Evolutionary conservation across 2,113 vertebrate species (phyloP).

Genomic region (Redunca redunca): DNA sequence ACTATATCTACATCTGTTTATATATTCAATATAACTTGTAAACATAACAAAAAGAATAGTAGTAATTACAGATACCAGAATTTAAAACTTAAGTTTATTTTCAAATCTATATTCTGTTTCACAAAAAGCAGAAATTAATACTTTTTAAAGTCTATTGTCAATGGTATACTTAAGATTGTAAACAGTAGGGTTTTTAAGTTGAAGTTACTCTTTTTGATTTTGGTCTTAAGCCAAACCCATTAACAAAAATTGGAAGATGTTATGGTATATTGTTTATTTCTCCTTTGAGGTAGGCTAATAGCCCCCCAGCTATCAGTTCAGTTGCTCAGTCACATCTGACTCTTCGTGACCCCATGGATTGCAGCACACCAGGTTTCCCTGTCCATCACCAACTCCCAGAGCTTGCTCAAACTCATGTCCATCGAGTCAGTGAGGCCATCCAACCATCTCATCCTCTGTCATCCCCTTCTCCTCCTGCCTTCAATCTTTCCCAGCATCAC

Average conservation of each 20-base stretch:
- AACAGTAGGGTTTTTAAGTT: neutral
- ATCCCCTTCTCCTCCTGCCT: neutral
- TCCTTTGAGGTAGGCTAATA: neutral
- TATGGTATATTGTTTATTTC: neutral
- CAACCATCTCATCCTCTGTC: neutral
- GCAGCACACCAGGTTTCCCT: neutral
- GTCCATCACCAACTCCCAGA: neutral
- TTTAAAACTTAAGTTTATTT: neutral
- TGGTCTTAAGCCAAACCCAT: neutral
- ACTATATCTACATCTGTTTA: neutral
- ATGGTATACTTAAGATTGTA: neutral
- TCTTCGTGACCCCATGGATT: neutral
- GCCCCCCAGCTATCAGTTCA: neutral
- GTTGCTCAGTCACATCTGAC: accelerated
- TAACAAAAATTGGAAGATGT: neutral
- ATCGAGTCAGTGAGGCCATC: neutral
- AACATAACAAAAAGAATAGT: neutral
- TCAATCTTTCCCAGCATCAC: neutral
- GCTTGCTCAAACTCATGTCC: neutral
- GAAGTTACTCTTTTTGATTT: neutral
- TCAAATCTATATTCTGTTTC: neutral
- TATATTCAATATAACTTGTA: neutral
- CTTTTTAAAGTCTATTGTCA: neutral
- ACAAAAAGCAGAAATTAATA: neutral
- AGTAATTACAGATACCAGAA: neutral